Conservation (phyloP, 2,888 invertebrate species). For the Drosophila subquinaria region DNA sequence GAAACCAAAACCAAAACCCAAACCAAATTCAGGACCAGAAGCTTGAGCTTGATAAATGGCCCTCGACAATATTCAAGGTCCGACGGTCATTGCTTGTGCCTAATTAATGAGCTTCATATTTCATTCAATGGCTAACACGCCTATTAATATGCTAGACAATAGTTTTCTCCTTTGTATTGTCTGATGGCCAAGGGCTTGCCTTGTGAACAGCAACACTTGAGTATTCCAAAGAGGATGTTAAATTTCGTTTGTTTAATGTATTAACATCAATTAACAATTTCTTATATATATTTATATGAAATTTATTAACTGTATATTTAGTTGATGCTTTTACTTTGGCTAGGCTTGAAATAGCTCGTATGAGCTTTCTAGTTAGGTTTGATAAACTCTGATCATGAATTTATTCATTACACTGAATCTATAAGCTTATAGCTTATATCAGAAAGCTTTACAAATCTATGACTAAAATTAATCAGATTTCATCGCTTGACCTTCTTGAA, state of each 20-base stretch:
- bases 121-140: conserved; percentile 40
- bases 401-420: not conserved
- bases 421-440: too few relatives aligned
- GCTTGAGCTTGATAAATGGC: conserved; percentile 69
- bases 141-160: conserved; percentile 56
- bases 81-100: conserved; percentile 51
- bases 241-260: not conserved
- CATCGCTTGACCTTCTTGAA: not conserved
- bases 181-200: conserved; percentile 9
- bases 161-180: conserved; percentile 29
- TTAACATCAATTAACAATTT: not conserved
- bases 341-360: not conserved
- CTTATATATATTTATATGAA: not conserved
- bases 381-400: not conserved
- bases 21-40: conserved; percentile 14
- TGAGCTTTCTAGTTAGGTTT: not conserved
- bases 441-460: too few relatives aligned
- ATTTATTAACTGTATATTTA: not conserved
- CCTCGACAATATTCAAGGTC: conserved; percentile 55
- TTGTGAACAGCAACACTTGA: conserved; percentile 10
- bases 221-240: not conserved
- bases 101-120: conserved; percentile 71
- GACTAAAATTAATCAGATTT: not conserved
- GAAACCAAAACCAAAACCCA: conserved; percentile 4
- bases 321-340: not conserved